Evolutionary conservation across 2,797 vertebrate species (phyloP).

Genomic region (Myotis findleyi): DNA sequence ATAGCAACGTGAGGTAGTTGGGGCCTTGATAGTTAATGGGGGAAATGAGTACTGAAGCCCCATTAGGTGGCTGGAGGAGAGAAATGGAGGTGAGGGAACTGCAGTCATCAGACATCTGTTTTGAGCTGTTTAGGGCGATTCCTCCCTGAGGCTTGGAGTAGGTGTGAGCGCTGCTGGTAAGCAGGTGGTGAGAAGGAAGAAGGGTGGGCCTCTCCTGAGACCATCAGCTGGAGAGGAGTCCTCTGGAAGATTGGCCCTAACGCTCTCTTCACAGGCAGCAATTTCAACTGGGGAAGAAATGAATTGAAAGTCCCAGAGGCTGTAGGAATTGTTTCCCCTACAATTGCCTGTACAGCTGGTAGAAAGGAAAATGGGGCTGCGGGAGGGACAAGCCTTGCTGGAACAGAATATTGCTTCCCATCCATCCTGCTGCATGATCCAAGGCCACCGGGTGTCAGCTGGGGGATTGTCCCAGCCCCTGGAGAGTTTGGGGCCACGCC

Average conservation of each 20-base stretch:
- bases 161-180: background rate
- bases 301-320: background rate
- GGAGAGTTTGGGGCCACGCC: conserved; percentile 39
- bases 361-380: background rate
- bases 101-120: background rate
- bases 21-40: background rate
- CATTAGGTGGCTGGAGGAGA: background rate
- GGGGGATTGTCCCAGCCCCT: background rate
- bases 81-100: background rate
- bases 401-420: background rate
- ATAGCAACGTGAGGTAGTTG: background rate
- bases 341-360: background rate
- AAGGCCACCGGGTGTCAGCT: background rate
- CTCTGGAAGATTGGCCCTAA: background rate
- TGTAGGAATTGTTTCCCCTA: background rate
- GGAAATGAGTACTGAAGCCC: background rate
- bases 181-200: background rate
- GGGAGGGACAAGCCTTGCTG: background rate
- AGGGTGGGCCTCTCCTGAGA: background rate
- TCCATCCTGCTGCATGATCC: background rate
- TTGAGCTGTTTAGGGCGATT: background rate
- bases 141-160: background rate
- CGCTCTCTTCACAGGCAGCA: background rate
- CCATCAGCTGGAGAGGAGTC: fast-evolving
- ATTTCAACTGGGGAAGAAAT: background rate